phyloP scores from a whole-genome alignment of 2,797 vertebrate species.

The Onychomys arenicola region DNA sequence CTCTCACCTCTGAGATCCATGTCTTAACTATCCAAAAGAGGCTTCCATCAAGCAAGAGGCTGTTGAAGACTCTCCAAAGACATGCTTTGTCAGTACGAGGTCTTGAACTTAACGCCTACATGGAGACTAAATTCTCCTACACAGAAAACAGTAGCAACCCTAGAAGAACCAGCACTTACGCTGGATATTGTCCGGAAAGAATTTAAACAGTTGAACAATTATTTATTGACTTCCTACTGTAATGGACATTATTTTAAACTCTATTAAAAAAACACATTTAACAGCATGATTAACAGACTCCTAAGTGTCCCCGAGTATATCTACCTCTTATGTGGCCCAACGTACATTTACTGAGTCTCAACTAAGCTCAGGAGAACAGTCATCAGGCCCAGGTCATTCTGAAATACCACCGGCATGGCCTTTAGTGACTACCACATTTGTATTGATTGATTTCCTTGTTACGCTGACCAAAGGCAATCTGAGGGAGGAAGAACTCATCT shows the following conservation, averaged over 20 bases:
- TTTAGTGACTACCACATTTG: background rate
- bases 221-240: conserved; percentile 26
- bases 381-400: background rate
- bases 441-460: background rate
- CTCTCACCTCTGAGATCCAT: background rate
- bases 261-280: conserved; percentile 6
- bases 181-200: background rate
- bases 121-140: conserved; percentile 43
- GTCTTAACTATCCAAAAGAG: conserved; percentile 18
- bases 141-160: background rate
- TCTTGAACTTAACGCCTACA: background rate
- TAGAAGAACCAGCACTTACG: background rate
- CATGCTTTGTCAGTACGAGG: background rate
- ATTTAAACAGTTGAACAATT: conserved; percentile 7
- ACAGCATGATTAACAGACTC: background rate
- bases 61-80: conserved; percentile 23
- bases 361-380: background rate
- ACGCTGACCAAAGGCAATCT: background rate
- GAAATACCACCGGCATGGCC: background rate
- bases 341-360: background rate
- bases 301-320: background rate
- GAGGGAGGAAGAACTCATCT: background rate
- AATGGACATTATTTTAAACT: conserved; percentile 15
- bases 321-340: background rate
- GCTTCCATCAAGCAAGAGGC: background rate